phyloP scores from a whole-genome alignment of 2,113 vertebrate species.

The Halcyon malimbica region DNA sequence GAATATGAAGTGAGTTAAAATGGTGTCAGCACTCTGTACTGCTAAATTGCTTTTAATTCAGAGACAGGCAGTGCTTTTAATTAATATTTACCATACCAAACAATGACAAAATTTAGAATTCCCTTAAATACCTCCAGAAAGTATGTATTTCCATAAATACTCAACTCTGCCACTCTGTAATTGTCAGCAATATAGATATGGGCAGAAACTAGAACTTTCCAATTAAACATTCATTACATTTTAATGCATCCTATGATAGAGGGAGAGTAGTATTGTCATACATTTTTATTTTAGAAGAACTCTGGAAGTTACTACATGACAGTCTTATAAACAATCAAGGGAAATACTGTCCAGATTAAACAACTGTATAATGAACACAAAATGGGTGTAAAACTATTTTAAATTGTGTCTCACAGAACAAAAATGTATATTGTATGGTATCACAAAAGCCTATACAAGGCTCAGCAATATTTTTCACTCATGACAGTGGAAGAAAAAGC shows the following conservation, averaged over 20 bases:
- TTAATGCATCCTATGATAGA: background rate
- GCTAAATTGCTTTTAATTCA: background rate
- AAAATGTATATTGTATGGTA: background rate
- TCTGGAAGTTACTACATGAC: background rate
- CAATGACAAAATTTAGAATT: background rate
- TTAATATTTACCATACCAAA: background rate
- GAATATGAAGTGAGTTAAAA: background rate
- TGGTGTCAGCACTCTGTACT: background rate
- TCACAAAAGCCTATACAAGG: background rate
- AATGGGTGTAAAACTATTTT: background rate
- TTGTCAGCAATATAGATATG: background rate
- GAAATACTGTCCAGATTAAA: background rate
- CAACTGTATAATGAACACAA: background rate
- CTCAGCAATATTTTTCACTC: background rate
- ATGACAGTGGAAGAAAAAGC: background rate
- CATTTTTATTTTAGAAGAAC: background rate
- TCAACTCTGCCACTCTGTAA: background rate
- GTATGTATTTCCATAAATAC: background rate
- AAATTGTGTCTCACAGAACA: background rate
- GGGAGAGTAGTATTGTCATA: fast-evolving
- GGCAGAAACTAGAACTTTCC: background rate
- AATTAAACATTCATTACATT: background rate
- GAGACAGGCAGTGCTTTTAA: background rate
- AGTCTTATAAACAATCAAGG: background rate
- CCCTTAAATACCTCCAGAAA: background rate